Base-by-base conservation (phyloP, 2,797 vertebrate genomes). In the Adelosebastes latens region DNA sequence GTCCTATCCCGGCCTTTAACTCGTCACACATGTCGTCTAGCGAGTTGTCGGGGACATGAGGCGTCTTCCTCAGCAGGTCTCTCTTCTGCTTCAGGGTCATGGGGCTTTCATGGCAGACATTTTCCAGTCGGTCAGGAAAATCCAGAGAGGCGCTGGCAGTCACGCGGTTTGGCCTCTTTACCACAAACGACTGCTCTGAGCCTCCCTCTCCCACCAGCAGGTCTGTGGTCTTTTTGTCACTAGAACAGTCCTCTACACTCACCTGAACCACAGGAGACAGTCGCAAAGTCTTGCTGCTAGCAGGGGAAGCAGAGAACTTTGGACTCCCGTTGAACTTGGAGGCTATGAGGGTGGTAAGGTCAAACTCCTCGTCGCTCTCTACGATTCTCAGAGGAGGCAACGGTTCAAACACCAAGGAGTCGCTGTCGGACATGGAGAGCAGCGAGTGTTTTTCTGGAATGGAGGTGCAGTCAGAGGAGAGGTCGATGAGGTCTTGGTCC, bases 311-410 rank as follows among this genome's bases (percentile, higher is more conserved):
- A 1, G 94, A 93, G 32, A 95, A 60, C 72, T 94, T 95, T 5
- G 92, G 89, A 68, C 90, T 93, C 0, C 92, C 94, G 0, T 91
- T 94, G 52, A 95, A 90, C 1, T 89, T 95, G 75, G 94, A 92
- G 61, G 88, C 80, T 16, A 93, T 73, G 46, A 94, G 75, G 73
- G 89, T 78, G 70, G 75, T 93, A 2, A 93, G 83, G 90, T 98
- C 98, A 34, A 98, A 97, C 77, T 99, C 98, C 83, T 99, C 99
- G 25, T 99, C 98, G 0, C 98, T 99, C 91, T 99, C 99, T 14
- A 99, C 97, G 27, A 99, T 99, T 83, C 98, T 95, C 77, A 99
- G 95, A 9, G 99, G 98, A 46, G 99, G 99, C 78, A 99, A 93
- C 0, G 96, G 96, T 84, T 99, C 99, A 59, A 99, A 99, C 12